Percentiles rank a stretch among this genome's conserved stretches.
phyloP scores from a whole-genome alignment of 2,113 vertebrate genomes.

The Sinocyclocheilus anophthalmus region DNA sequence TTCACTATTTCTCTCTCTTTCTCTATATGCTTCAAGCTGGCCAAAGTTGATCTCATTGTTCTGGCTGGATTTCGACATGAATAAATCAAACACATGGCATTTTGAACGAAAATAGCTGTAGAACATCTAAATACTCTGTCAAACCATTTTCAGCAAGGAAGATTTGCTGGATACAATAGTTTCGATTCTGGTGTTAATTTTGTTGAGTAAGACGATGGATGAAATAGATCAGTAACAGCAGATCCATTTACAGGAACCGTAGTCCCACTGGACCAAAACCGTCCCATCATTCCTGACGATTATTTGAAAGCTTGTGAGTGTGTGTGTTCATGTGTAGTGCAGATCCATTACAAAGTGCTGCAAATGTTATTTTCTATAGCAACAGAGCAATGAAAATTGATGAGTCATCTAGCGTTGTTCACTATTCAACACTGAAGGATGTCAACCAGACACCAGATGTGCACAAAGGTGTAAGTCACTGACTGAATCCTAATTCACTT shows the following conservation, averaged over 20 bases:
- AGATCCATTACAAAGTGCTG: constrained; percentile 16
- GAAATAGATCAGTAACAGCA: constrained; percentile 4
- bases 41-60: constrained; percentile 49
- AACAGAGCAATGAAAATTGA: constrained; percentile 1
- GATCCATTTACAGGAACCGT: constrained; percentile 3
- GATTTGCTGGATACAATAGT: constrained; percentile 1
- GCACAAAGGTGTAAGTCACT: neutral
- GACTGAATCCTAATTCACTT: neutral
- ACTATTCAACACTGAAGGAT: neutral
- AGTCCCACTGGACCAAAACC: constrained; percentile 21
- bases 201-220: neutral
- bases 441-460: neutral
- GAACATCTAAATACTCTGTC: neutral
- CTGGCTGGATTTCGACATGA: constrained; percentile 4
- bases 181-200: neutral
- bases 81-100: constrained; percentile 29
- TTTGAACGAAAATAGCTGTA: constrained; percentile 33
- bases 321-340: neutral
- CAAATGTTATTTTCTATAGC: constrained; percentile 7
- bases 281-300: neutral
- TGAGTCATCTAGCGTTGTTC: constrained; percentile 8
- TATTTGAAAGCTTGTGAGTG: constrained; percentile 5
- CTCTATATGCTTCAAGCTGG: neutral
- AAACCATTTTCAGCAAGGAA: neutral
- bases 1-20: neutral